A percentile compares a stretch with the other conserved stretches of the same genome.
Conservation (phyloP, 2,113 vertebrate species). For the Oostethus manadensis region DNA sequence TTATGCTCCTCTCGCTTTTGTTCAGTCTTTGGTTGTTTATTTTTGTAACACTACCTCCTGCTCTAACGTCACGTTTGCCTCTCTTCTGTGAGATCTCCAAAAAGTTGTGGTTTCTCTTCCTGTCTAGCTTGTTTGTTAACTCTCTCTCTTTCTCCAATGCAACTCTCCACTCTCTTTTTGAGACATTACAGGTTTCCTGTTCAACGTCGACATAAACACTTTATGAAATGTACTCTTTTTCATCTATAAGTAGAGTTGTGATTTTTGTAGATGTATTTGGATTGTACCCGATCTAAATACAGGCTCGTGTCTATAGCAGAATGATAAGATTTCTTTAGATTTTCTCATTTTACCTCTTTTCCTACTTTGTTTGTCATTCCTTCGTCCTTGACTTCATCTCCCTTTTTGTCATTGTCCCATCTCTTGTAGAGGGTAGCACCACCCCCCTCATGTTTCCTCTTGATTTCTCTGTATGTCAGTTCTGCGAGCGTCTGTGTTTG, state of each 20-base stretch:
- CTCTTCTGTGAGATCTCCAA: constrained; percentile 42
- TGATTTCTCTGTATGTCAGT: constrained; percentile 58
- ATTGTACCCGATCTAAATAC: constrained; percentile 63
- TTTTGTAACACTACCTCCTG: constrained; percentile 62
- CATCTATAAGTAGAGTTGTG: constrained; percentile 43
- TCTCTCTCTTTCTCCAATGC: constrained; percentile 14
- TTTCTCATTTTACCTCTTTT: constrained; percentile 25
- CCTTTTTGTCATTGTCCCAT: constrained; percentile 51
- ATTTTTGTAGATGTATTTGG: constrained; percentile 58
- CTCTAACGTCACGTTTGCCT: constrained; percentile 42
- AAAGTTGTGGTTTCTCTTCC: constrained; percentile 39
- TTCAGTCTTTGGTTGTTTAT: constrained; percentile 50
- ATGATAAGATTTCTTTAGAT: constrained; percentile 60
- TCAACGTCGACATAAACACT: constrained; percentile 33
- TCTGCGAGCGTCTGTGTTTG: constrained; percentile 48
- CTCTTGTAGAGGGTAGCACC: constrained; percentile 35
- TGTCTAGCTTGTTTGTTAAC: constrained; percentile 27
- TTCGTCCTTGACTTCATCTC: constrained; percentile 47
- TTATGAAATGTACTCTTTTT: constrained; percentile 52
- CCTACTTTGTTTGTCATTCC: constrained; percentile 12
- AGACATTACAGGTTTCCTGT: constrained; percentile 58
- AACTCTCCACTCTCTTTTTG: constrained; percentile 15
- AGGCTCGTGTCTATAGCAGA: constrained; percentile 49
- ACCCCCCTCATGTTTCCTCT: constrained; percentile 47
- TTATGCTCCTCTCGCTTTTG: constrained; percentile 40